Conservation (phyloP, 2,888 invertebrate species). For the Tiliacea aurago region DNA sequence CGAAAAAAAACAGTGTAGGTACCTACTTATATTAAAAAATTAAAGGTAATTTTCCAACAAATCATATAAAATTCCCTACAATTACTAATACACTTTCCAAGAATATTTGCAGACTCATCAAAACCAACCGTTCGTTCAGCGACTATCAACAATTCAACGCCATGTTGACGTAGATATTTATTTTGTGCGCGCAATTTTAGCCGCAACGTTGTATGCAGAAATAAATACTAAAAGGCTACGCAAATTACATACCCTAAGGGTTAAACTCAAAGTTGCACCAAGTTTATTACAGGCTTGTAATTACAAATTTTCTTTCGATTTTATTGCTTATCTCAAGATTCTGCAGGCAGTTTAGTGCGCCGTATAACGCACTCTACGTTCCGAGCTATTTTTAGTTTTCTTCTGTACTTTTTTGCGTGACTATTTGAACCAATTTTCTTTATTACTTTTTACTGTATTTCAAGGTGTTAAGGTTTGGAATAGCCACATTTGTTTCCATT, state of each 20-base stretch:
- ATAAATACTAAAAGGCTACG: constrained; percentile 33
- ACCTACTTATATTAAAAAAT: neutral
- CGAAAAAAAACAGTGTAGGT: neutral
- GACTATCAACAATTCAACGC: constrained; percentile 49
- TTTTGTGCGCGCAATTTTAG: constrained; percentile 56
- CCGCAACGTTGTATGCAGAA: constrained; percentile 57
- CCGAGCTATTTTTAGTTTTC: constrained; percentile 5
- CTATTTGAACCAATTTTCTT: constrained; percentile 20
- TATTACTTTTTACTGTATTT: constrained; percentile 34
- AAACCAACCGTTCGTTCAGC: constrained; percentile 45
- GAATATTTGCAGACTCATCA: constrained; percentile 61
- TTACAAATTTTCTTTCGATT: constrained; percentile 33
- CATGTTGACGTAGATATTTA: constrained; percentile 61
- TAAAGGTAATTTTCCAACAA: constrained; percentile 1
- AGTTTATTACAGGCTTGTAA: constrained; percentile 32
- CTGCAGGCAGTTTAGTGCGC: constrained; percentile 12
- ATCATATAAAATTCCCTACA: constrained; percentile 35
- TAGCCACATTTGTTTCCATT: constrained; percentile 41
- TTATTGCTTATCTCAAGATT: constrained; percentile 18
- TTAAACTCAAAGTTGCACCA: constrained; percentile 37
- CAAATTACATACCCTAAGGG: constrained; percentile 32
- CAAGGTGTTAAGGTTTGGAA: constrained; percentile 46
- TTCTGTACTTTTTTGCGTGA: neutral
- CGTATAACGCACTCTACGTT: neutral
- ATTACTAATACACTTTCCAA: constrained; percentile 30